Percentiles rank a stretch among this genome's conserved stretches.
Conservation (phyloP, 2,888 invertebrate species). For the Parapristionchus giblindavisi region DNA sequence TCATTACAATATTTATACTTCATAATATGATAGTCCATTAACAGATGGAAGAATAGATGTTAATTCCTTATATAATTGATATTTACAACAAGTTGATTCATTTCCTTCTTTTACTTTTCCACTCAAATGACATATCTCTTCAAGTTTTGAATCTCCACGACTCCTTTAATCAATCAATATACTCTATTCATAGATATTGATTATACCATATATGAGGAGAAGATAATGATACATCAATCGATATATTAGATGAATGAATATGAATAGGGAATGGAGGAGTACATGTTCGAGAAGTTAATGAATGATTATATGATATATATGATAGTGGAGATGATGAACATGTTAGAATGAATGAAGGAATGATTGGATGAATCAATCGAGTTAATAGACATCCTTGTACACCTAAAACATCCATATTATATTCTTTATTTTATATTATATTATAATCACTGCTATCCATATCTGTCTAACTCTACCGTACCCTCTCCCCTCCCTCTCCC, state of each 20-base stretch:
- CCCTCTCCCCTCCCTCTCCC: no score
- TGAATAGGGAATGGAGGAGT: constrained; percentile 17
- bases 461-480: no score
- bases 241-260: not conserved
- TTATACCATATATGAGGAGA: constrained; percentile 28
- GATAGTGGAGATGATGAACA: constrained; percentile 1
- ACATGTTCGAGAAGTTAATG: constrained; percentile 25
- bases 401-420: constrained; percentile 17
- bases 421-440: no score
- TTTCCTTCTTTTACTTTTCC: constrained; percentile 15
- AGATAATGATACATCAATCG: not conserved
- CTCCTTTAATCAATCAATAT: constrained; percentile 5
- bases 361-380: constrained; percentile 18
- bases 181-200: not conserved
- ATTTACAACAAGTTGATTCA: constrained; percentile 8
- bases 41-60: not conserved
- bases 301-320: not conserved
- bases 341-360: constrained; percentile 18
- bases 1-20: constrained; percentile 1
- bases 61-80: constrained; percentile 16
- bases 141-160: constrained; percentile 29
- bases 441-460: no score
- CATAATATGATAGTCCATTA: not conserved
- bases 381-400: constrained; percentile 32
- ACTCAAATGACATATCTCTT: not conserved